Evolutionary conservation across 2,888 invertebrate species (phyloP).

Genomic region (Pristionchus mayeri): DNA sequence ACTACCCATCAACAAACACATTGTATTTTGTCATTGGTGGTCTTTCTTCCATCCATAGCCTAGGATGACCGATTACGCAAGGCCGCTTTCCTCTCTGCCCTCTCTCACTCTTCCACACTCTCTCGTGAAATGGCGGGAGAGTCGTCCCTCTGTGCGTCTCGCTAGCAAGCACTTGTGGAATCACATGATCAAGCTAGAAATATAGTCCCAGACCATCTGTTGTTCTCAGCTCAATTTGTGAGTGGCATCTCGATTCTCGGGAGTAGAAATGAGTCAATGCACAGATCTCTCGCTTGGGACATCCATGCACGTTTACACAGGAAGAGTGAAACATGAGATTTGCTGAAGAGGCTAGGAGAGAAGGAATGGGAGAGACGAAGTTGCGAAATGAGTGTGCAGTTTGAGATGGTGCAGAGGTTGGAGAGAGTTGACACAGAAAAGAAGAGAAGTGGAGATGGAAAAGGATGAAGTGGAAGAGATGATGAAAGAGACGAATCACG

Average conservation of each 20-base stretch:
- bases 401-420: not conserved
- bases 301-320: slow-evolving; percentile 21
- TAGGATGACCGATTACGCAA: slow-evolving; percentile 14
- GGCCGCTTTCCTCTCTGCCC: not conserved
- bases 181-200: not conserved
- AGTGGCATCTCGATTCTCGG: not conserved
- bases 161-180: not conserved
- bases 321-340: not conserved
- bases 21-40: not conserved
- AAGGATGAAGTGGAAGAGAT: not conserved
- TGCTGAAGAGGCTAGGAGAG: not conserved
- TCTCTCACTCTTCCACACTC: not conserved
- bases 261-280: not conserved
- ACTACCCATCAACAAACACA: not conserved
- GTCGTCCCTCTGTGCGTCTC: not conserved
- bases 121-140: not conserved
- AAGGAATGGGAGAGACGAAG: not conserved
- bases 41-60: not conserved
- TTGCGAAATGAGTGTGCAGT: slow-evolving; percentile 15
- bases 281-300: not conserved
- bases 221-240: not conserved
- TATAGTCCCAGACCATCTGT: not conserved
- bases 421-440: slow-evolving; percentile 18
- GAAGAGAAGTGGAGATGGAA: not conserved
- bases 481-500: too few species aligned